Conservation (phyloP, 1,140 invertebrate genomes). For the Paralvinella palmiformis region DNA sequence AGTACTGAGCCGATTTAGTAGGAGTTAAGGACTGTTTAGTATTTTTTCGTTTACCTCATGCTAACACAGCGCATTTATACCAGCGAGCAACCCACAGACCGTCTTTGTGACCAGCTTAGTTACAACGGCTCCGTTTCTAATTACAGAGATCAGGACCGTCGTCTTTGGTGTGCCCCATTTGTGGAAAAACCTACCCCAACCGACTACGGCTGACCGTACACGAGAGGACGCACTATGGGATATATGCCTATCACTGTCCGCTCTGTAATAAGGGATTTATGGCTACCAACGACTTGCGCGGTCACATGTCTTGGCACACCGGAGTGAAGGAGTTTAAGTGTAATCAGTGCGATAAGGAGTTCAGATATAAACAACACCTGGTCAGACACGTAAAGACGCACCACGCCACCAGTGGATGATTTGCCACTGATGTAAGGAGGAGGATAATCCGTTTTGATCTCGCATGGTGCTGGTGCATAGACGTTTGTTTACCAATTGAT, state of each 20-base stretch:
- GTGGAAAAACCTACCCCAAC: constrained; percentile 57
- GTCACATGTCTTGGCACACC: constrained; percentile 3
- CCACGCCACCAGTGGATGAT: neutral
- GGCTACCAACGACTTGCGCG: constrained; percentile 56
- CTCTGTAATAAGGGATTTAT: constrained; percentile 3
- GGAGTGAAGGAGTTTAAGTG: constrained; percentile 58
- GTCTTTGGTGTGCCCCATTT: neutral
- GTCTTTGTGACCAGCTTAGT: neutral
- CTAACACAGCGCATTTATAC: constrained; percentile 57
- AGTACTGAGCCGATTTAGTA: no score
- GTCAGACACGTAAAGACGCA: constrained; percentile 51
- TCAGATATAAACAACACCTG: constrained; percentile 64
- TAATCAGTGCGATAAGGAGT: constrained; percentile 57
- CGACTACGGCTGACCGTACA: constrained; percentile 38
- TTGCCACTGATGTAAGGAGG: no score
- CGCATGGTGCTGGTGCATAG: no score
- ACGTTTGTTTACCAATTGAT: no score
- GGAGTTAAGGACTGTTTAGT: no score
- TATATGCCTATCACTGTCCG: constrained; percentile 1
- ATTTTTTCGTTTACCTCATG: no score
- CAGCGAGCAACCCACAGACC: neutral
- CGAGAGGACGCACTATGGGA: neutral
- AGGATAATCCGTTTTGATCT: no score
- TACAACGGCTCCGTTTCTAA: neutral
- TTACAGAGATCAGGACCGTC: neutral